A percentile compares a stretch with the other conserved stretches of the same genome.
Conservation (phyloP, 2,888 invertebrate genomes). For the Hoplodrina blanda region DNA sequence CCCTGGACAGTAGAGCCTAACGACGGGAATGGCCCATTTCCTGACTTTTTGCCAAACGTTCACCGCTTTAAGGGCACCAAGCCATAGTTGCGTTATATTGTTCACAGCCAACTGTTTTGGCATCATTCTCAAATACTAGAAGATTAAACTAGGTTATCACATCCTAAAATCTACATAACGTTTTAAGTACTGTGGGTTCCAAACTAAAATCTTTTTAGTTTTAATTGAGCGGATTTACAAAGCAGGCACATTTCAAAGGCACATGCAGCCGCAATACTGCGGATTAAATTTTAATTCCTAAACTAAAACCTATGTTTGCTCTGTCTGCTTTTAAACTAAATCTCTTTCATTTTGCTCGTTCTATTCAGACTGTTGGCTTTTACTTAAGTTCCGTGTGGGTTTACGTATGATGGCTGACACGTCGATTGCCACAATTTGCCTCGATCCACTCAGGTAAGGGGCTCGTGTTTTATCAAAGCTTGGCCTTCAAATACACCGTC, state of each 20-base stretch:
- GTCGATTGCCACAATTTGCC: conserved; percentile 7
- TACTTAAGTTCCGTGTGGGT: conserved; percentile 1
- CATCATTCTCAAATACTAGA: conserved; percentile 6
- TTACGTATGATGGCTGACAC: conserved; percentile 1
- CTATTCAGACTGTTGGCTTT: conserved; percentile 19
- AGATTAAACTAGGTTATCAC: conserved; percentile 22
- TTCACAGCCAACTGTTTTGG: conserved; percentile 13
- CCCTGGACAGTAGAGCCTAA: conserved; percentile 15
- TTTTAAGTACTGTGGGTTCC: conserved; percentile 17
- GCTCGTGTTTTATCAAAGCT: background rate
- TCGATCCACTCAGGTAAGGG: background rate
- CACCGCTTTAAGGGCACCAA: conserved; percentile 8
- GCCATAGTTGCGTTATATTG: conserved; percentile 9
- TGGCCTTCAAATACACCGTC: background rate
- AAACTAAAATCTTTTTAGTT: conserved; percentile 25
- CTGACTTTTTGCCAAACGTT: conserved; percentile 46
- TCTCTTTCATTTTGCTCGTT: conserved; percentile 14
- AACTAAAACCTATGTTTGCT: conserved; percentile 30
- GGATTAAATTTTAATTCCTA: conserved; percentile 44
- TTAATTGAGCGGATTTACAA: conserved; percentile 40
- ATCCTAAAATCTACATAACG: conserved; percentile 13
- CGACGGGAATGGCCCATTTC: conserved; percentile 33
- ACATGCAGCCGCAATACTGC: conserved; percentile 17
- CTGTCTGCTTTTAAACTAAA: conserved; percentile 28
- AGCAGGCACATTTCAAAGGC: conserved; percentile 23